phyloP scores from a whole-genome alignment of 30 jellyfish, hydroid and myxozoan genomes.

The Chironex yamaguchii region DNA sequence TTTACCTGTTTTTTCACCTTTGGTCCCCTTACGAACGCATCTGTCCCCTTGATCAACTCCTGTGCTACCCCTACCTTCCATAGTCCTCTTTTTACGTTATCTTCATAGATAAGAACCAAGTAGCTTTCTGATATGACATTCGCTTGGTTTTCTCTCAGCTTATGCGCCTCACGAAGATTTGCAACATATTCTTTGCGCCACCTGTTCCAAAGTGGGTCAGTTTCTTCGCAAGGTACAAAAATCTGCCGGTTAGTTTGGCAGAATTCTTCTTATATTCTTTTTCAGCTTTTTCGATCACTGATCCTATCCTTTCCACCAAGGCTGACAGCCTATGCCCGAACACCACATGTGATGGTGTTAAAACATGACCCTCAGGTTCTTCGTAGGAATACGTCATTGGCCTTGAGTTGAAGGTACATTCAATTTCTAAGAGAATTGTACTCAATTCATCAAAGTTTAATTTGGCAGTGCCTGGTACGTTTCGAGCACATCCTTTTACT shows the following conservation, averaged over 20 bases:
- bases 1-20: not conserved
- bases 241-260: conserved; percentile 16
- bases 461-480: conserved; percentile 30
- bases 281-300: no score
- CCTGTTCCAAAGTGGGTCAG: conserved; percentile 14
- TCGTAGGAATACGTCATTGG: conserved; percentile 6
- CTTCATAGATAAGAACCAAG: conserved; percentile 9
- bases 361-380: conserved; percentile 4
- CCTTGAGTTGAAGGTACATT: conserved; percentile 4
- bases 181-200: conserved; percentile 52
- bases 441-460: conserved; percentile 3
- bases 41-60: not conserved
- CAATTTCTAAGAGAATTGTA: conserved; percentile 37
- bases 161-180: not conserved
- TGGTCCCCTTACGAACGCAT: not conserved
- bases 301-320: no score
- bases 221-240: conserved; percentile 17
- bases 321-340: not conserved
- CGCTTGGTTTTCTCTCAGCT: not conserved
- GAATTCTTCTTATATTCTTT: not conserved
- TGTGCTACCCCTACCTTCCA: conserved; percentile 11
- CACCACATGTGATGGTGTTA: conserved; percentile 21
- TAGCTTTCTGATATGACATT: not conserved
- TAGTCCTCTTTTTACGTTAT: not conserved
- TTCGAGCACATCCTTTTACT: conserved; percentile 9